Percentiles rank a stretch among this genome's conserved stretches.
These are phyloP conservation scores for Papilio protenor DNA, from an alignment of 2,888 invertebrate genomes.

Conservation along the genomic window DNA sequence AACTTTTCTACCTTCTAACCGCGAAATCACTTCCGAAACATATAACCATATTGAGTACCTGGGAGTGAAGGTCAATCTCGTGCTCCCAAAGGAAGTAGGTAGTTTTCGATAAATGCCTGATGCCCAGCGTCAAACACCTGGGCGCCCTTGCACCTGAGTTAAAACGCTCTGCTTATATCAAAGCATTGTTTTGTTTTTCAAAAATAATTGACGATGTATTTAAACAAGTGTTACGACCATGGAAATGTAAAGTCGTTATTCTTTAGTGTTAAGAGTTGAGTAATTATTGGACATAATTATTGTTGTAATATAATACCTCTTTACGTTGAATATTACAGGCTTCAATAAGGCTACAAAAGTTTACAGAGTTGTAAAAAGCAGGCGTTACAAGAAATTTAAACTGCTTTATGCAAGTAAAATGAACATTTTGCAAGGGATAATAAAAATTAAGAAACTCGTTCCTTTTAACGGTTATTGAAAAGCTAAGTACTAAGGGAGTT, in stretches of 20 bases:
- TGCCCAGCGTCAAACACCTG: no score
- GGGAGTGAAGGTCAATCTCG: no score
- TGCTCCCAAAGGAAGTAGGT: no score
- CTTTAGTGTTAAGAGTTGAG: neutral
- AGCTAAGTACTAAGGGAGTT: neutral
- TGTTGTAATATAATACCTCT: neutral
- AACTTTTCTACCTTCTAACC: neutral
- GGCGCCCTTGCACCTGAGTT: no score
- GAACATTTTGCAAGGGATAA: slow-evolving; percentile 20
- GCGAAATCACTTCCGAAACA: neutral
- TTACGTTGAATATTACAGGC: neutral
- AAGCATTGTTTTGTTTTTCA: no score
- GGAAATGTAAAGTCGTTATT: no score
- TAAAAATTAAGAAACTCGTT: slow-evolving; percentile 37
- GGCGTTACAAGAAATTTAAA: slow-evolving; percentile 27
- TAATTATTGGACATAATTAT: neutral
- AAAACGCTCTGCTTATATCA: no score
- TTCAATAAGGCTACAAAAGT: slow-evolving; percentile 17
- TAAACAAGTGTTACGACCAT: no score
- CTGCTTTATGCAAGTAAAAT: slow-evolving; percentile 31
- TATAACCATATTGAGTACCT: neutral
- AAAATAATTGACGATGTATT: no score
- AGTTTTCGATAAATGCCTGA: no score
- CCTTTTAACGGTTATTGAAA: slow-evolving; percentile 32
- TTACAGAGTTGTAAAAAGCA: slow-evolving; percentile 30